phyloP scores from a whole-genome alignment of 2,888 invertebrate genomes.

The Onchidella celtica region DNA sequence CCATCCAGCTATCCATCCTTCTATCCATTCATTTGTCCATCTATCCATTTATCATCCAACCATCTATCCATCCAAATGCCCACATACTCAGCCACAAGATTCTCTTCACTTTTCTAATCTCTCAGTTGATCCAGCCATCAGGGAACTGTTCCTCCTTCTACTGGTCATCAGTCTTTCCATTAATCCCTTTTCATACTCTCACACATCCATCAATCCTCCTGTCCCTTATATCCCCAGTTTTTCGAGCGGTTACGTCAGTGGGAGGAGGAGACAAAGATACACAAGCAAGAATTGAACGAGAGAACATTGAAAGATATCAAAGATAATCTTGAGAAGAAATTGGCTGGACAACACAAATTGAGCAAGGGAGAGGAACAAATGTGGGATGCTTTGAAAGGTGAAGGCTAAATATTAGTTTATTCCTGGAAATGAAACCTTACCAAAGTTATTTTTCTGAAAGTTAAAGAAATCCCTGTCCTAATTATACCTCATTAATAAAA shows the following conservation, averaged over 20 bases:
- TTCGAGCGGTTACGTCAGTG: conserved; percentile 74
- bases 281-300: conserved; percentile 72
- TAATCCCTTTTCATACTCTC: too few species aligned
- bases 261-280: conserved; percentile 71
- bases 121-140: neutral
- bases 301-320: conserved; percentile 69
- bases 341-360: conserved; percentile 76
- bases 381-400: conserved; percentile 72
- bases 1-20: neutral
- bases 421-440: neutral
- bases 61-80: too few species aligned
- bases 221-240: conserved; percentile 64
- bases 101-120: neutral
- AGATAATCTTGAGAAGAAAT: conserved; percentile 73
- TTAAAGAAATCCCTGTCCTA: too few species aligned
- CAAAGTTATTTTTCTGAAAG: neutral
- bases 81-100: neutral
- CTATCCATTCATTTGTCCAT: neutral
- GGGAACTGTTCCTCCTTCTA: neutral
- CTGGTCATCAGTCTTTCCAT: neutral
- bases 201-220: neutral
- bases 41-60: too few species aligned
- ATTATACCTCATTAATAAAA: too few species aligned
- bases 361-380: conserved; percentile 68
- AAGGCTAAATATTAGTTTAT: neutral